phyloP scores from a whole-genome alignment of 2,888 invertebrate species.

The Pristionchus arcanus region DNA sequence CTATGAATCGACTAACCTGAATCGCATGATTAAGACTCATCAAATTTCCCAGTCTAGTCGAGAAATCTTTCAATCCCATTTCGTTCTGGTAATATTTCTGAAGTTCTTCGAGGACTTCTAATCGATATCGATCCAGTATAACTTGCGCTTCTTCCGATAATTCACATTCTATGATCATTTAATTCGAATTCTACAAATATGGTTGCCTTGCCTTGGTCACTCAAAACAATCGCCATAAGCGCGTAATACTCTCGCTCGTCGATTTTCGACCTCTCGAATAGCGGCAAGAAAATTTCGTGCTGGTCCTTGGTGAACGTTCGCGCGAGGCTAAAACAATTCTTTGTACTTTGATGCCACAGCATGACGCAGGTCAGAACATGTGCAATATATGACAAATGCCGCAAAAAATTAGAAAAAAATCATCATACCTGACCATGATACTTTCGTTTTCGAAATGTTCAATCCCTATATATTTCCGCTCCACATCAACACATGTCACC shows the following conservation, averaged over 20 bases:
- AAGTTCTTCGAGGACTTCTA: neutral
- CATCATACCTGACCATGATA: neutral
- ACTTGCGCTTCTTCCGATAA: neutral
- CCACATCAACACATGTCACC: neutral
- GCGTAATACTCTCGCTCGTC: neutral
- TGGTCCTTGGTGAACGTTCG: neutral
- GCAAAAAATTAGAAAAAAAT: too few relatives aligned
- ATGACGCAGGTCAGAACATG: neutral
- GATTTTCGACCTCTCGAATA: neutral
- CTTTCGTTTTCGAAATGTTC: neutral
- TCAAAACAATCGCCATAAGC: neutral
- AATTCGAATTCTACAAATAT: neutral
- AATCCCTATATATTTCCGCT: neutral
- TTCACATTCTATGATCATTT: neutral
- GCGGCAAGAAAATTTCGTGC: neutral
- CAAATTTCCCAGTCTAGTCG: neutral
- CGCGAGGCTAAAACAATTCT: neutral
- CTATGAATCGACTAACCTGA: neutral
- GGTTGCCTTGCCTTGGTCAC: neutral
- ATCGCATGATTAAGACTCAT: constrained; percentile 1
- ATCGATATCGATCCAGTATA: neutral
- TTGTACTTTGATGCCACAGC: neutral
- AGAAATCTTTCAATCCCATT: neutral
- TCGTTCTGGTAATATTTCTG: neutral
- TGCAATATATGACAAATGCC: neutral